Base-by-base conservation (phyloP, 64 coral and sea anemone species). In the Pachyseris speciosa region DNA sequence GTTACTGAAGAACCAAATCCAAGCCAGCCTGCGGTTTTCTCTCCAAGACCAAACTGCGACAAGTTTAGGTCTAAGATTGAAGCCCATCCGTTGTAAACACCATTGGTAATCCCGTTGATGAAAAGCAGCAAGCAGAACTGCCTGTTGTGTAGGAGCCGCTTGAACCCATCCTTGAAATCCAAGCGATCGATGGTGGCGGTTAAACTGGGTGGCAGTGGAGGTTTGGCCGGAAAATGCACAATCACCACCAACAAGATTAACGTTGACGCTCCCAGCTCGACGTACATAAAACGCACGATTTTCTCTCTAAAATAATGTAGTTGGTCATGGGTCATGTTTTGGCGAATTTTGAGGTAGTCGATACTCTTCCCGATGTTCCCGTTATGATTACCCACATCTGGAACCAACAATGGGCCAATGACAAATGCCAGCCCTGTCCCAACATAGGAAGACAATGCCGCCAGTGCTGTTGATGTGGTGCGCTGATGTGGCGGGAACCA, bases 11-110 rank as follows among this genome's bases (percentile, higher is more conserved):
- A 44, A 2, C 72, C 83, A 87, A 84, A 93, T 28, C 91, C 91
- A 38, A 93, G 75, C 91, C 91, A 93, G 22, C 91, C 91, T 2
- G 72, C 91, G 8, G 84, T 87, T 58, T 84, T 77, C 65, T 93
- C 83, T 65, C 86, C 91, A 5, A 93, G 37, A 71, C 44, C 58
- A 42, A 93, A 93, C 73, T 93, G 84, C 3, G 91, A 87, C 45
- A 93, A 50, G 31, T 78, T 93, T 15, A 93, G 65, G 28, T 93
- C 91, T 43, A 93, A 55, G 43, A 93, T 93, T 6, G 91, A 69
- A 24, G 74, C 19, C 91, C 83, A 93, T 5, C 60, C 83, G 39
- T 38, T 79, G 36, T 87, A 75, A 8, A 93, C 74, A 16, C 91
- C 91, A 30, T 80, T 33, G 10, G 75, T 84, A 20, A 87, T 26